Evolutionary conservation across 2,797 vertebrate genomes (phyloP), one percentile per base, ranked within the genome.

Genomic region (Cephalopachus bancanus): DNA sequence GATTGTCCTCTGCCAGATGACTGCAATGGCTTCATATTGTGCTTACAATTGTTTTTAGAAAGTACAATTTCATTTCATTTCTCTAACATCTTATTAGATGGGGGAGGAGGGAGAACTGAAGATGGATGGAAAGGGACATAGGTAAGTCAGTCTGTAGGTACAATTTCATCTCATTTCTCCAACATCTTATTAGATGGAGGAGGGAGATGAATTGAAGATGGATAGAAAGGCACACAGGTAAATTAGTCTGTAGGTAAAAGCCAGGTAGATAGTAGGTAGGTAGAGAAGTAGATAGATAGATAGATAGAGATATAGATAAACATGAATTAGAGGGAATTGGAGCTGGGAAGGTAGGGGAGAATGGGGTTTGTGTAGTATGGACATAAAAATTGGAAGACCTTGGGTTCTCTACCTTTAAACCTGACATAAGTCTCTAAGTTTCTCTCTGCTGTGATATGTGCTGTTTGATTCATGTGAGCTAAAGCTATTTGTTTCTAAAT

Each of bases 41-140:
- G 10, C 51, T 94, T 87, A 74, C 2, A 64, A 14, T 80, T 51
- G 30, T 94, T 85, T 94, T 75, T 26, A 65, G 78, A 69, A 83
- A 79, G 19, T 22, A 30, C 8, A 72, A 33, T 71, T 71, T 71
- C n/a, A 59, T 59, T 84, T 10, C 9, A 14, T 57, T 72, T 92
- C 20, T 33, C 2, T 7, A 59, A 86, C 75, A 74, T 89, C 57
- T 49, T 78, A 64, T 53, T 57, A 57, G 49, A 33, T 65, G n/a
- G 12, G 55, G 16, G 15, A 74, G 65, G 65, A 67, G 5, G 19
- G 15, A 78, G 62, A 15, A 17, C 26, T 85, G 28, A 85, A 94
- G 55, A 80, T 62, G 28, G 26, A 64, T 53, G 26, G 49, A 92
- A 79, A 89, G 7, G 16, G 64, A 30, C 19, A 37, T 22, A 72